Evolutionary conservation across 2,888 invertebrate genomes (phyloP).

Genomic region (Blera fallax): DNA sequence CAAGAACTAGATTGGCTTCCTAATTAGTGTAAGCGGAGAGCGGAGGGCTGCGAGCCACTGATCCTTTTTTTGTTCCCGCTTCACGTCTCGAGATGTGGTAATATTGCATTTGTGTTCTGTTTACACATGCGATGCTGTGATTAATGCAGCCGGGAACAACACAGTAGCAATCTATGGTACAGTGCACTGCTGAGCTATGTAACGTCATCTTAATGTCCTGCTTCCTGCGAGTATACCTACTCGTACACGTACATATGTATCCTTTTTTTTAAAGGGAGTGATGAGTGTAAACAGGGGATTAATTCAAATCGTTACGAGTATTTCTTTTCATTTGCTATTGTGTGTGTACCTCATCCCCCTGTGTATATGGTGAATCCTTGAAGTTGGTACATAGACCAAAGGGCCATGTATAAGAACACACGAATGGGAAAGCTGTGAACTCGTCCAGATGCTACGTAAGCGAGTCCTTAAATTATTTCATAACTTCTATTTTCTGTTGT

Average conservation of each 20-base stretch:
- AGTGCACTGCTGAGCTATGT: conserved; percentile 10
- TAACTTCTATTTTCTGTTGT: conserved; percentile 46
- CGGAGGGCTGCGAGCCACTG: background rate
- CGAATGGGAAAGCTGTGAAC: conserved; percentile 43
- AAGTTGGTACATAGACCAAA: conserved; percentile 1
- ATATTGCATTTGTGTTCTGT: conserved; percentile 49
- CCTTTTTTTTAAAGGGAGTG: conserved; percentile 40
- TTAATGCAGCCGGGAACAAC: conserved; percentile 38
- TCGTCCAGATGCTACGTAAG: conserved; percentile 51
- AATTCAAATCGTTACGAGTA: conserved; percentile 67
- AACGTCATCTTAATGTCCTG: conserved; percentile 61
- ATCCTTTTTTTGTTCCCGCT: conserved; percentile 22
- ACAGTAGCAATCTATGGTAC: conserved; percentile 41
- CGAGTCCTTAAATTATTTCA: conserved; percentile 64
- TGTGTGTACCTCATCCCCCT: conserved; percentile 13
- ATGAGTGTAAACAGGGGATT: conserved; percentile 66
- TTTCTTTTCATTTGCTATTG: conserved; percentile 37
- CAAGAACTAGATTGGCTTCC: conserved; percentile 52
- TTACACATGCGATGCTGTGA: conserved; percentile 68
- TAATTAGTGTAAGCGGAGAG: conserved; percentile 34
- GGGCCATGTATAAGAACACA: conserved; percentile 14
- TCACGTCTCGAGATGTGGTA: conserved; percentile 16
- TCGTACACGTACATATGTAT: background rate
- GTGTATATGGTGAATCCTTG: background rate
- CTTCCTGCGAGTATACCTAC: conserved; percentile 1